Evolutionary conservation across 1,140 invertebrate genomes (phyloP).

Genomic region (Armadillidium nasatum): DNA sequence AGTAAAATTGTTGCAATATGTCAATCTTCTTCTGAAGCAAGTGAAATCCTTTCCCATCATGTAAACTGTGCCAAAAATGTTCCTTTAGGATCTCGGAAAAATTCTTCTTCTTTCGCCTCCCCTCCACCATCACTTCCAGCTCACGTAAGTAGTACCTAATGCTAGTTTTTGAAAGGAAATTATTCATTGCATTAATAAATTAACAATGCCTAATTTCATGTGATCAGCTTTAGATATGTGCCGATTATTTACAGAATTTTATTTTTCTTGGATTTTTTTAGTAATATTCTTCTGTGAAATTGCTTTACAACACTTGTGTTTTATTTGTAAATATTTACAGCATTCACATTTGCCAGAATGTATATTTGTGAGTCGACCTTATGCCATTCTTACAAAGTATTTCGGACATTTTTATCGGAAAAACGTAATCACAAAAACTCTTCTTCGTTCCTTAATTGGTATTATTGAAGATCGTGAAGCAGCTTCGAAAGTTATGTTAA

Average conservation of each 20-base stretch:
- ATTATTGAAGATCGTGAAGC: slow-evolving; percentile 26
- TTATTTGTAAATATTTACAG: slow-evolving; percentile 2
- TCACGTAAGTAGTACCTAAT: slow-evolving; percentile 32
- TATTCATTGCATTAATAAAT: slow-evolving; percentile 19
- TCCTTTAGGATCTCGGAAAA: background rate
- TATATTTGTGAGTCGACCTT: slow-evolving; percentile 31
- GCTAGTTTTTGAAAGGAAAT: background rate
- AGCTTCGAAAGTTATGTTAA: background rate
- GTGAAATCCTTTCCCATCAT: slow-evolving; percentile 65
- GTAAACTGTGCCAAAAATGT: slow-evolving; percentile 43
- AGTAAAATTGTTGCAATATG: slow-evolving; percentile 82
- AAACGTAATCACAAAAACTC: slow-evolving; percentile 29
- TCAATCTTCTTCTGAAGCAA: slow-evolving; percentile 72
- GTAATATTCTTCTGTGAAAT: background rate
- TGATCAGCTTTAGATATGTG: background rate
- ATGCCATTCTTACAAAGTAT: slow-evolving; percentile 34
- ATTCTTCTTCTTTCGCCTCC: background rate
- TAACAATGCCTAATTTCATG: background rate
- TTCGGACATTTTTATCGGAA: slow-evolving; percentile 26
- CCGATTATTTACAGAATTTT: slow-evolving; percentile 17
- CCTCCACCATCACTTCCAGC: slow-evolving; percentile 35
- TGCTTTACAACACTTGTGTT: background rate
- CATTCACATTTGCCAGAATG: background rate
- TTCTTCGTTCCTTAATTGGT: slow-evolving; percentile 28
- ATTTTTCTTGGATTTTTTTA: slow-evolving; percentile 16